A percentile compares a stretch with the other conserved stretches of the same genome.
phyloP scores from a whole-genome alignment of 2,797 vertebrate genomes.

The Syncerus caffer region DNA sequence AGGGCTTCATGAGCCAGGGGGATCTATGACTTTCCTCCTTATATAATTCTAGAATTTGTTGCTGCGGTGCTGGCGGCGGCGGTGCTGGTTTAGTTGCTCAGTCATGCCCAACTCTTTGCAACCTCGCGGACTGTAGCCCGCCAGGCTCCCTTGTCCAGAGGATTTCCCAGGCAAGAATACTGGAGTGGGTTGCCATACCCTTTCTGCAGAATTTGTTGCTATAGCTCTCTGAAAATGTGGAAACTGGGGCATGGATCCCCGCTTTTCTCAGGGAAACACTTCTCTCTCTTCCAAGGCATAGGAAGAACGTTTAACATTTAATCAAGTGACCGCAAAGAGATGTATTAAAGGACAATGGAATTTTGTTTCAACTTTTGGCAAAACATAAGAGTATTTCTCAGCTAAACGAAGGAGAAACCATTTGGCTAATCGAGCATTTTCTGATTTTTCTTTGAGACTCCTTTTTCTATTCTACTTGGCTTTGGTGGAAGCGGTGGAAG shows the following conservation, averaged over 20 bases:
- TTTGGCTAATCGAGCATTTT: neutral
- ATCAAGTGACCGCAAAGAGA: neutral
- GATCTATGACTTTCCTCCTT: neutral
- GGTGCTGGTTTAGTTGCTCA: neutral
- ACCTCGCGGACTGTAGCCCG: accelerated
- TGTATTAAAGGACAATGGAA: neutral
- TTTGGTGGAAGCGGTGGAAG: neutral
- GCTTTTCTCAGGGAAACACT: neutral
- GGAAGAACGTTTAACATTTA: neutral
- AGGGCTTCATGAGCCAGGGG: accelerated
- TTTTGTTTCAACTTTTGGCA: neutral
- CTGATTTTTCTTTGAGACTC: slow-evolving; percentile 14
- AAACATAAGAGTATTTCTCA: neutral
- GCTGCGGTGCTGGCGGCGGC: accelerated
- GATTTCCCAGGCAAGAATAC: neutral
- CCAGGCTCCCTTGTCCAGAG: neutral
- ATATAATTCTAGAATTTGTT: accelerated
- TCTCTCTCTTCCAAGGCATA: accelerated
- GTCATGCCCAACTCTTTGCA: neutral
- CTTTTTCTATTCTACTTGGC: neutral
- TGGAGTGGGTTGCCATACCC: neutral
- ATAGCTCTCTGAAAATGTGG: too few relatives aligned
- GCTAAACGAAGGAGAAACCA: neutral
- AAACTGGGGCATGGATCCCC: neutral
- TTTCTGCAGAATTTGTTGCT: neutral